Base-by-base conservation (phyloP, 2,888 invertebrate genomes). In the Nymphalis urticae region DNA sequence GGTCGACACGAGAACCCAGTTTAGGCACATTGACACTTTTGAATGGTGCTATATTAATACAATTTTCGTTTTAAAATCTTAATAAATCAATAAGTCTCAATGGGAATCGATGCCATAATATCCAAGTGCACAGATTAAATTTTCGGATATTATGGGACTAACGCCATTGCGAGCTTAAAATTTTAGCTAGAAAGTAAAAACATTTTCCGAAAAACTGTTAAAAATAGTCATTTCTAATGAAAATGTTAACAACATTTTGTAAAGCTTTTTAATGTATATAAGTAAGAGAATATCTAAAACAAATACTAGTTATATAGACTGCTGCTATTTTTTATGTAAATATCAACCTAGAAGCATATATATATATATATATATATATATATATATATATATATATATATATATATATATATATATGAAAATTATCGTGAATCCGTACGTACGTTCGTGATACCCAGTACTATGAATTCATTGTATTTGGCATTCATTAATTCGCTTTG, bases 391-490 rank as follows among this genome's bases (percentile, higher is more conserved):
- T n/a, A n/a, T n/a, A n/a, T n/a, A n/a, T n/a, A n/a, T n/a, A n/a
- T n/a, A n/a, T n/a, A n/a, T n/a, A n/a, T n/a, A 42, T 54, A 32
- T 60, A 32, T 51, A 19, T 51, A 32, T 42, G 61, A 32, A 66
- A 48, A 59, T 54, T 32, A 32, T 61, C 53, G 54, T 61, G 48
- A 32, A 61, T 47, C 51, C 53, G 48, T 61, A 61, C 61, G 61
- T 61, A 54, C 61, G 66, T 48, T 47, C 16, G 47, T 9, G 59
- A 53, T 32, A 13, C 42, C 10, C 13, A 21, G 16, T 24, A 47
- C 21, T 48, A 32, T 66, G 61, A 61, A 59, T 64, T 32, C 27
- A 66, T 53, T 66, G 53, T 61, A 27, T n/a, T 47, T 53, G 21
- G 42, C 19, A 58, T 42, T 58, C 58, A 58, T 32, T 58, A 42